Percentiles rank a stretch among this genome's conserved stretches.
These are phyloP conservation scores for Gorsachius magnificus DNA, from an alignment of 2,797 vertebrate species.

Conservation along the genomic window DNA sequence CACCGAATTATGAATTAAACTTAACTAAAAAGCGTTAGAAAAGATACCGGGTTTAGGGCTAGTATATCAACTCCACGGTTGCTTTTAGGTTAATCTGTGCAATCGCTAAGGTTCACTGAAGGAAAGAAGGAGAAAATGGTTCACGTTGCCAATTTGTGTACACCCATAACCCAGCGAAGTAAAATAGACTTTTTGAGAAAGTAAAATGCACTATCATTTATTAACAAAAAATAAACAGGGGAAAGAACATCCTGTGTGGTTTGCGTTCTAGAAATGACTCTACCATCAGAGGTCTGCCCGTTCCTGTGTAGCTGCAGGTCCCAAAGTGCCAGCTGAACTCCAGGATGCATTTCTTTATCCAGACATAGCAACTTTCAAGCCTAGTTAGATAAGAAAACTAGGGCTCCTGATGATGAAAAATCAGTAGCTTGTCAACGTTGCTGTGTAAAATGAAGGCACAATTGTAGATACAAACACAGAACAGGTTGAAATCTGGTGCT, in stretches of 20 bases:
- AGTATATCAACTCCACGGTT: not conserved
- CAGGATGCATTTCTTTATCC: not conserved
- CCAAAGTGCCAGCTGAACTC: not conserved
- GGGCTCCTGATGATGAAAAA: not conserved
- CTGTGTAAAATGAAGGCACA: not conserved
- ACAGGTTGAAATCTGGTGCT: not conserved
- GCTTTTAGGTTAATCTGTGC: not conserved
- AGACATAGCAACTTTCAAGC: not conserved
- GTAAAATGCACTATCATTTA: not conserved
- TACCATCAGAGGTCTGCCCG: accelerated
- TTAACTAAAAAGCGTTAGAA: not conserved
- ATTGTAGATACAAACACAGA: not conserved
- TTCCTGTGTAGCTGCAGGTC: not conserved
- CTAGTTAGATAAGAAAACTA: not conserved
- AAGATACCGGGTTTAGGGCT: not conserved
- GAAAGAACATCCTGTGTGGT: accelerated
- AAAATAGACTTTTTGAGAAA: not conserved
- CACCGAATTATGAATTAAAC: constrained; percentile 13
- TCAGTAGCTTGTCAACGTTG: not conserved
- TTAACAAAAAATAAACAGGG: not conserved
- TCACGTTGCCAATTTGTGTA: not conserved
- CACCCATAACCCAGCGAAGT: not conserved
- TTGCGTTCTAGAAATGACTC: not conserved
- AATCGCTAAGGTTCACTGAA: not conserved
- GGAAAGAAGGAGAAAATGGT: not conserved